These are phyloP conservation scores for Magallana ariakensis DNA, from an alignment of 1,140 invertebrate species.

Conservation along the genomic window DNA sequence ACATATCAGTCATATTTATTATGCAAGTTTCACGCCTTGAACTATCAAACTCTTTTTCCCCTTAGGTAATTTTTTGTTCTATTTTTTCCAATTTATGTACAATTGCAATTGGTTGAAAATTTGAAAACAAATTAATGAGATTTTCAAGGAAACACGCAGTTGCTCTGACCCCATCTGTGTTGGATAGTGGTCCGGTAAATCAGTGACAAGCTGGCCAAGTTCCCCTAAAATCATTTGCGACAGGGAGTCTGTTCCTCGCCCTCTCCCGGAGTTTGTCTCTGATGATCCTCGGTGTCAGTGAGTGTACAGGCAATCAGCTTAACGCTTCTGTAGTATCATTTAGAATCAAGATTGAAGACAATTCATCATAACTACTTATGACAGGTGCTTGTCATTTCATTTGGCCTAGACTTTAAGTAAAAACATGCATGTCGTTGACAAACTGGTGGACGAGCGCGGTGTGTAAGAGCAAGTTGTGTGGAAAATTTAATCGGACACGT, in stretches of 20 bases:
- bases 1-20: too few species aligned
- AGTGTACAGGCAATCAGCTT: not conserved
- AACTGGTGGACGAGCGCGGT: not conserved
- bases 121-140: too few species aligned
- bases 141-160: too few species aligned
- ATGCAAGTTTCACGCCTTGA: too few species aligned
- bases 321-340: slow-evolving; percentile 6
- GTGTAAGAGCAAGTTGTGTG: slow-evolving; percentile 13
- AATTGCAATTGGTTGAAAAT: too few species aligned
- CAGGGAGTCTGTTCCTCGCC: slow-evolving; percentile 17
- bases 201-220: not conserved
- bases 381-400: slow-evolving; percentile 28
- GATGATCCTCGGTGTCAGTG: slow-evolving; percentile 4
- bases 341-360: slow-evolving; percentile 15
- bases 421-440: slow-evolving; percentile 6
- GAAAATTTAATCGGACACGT: slow-evolving; percentile 10
- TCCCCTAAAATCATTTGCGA: slow-evolving; percentile 22
- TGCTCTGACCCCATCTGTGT: too few species aligned
- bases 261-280: not conserved
- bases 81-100: too few species aligned
- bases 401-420: not conserved
- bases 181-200: not conserved
- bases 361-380: slow-evolving; percentile 27
- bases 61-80: too few species aligned
- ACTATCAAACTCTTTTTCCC: too few species aligned